Conservation (phyloP, 2,113 vertebrate genomes). For the Chelonoidis abingdonii region DNA sequence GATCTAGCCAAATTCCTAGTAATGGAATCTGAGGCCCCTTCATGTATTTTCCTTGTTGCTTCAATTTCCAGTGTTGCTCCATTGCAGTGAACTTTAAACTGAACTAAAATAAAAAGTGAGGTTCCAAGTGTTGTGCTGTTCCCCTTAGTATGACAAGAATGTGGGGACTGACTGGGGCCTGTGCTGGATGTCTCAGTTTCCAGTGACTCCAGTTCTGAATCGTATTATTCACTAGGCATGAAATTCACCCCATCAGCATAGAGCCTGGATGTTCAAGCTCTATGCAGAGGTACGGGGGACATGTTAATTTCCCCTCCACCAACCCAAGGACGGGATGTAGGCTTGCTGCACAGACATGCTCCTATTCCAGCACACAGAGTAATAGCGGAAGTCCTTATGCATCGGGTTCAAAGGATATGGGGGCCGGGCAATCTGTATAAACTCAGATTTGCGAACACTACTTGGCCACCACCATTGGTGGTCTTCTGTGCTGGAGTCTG, state of each 20-base stretch:
- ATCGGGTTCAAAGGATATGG: not conserved
- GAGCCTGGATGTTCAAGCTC: not conserved
- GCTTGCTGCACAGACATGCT: not conserved
- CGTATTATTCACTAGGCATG: not conserved
- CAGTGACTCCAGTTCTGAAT: not conserved
- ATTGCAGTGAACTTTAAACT: conserved; percentile 43
- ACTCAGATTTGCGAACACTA: not conserved
- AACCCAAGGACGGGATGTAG: not conserved
- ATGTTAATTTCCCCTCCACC: not conserved
- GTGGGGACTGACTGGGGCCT: not conserved
- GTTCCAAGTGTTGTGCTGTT: not conserved
- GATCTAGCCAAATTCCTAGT: not conserved
- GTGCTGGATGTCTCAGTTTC: not conserved
- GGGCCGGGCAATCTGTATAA: not conserved
- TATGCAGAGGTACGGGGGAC: not conserved
- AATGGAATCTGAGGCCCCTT: not conserved
- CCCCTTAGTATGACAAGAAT: not conserved
- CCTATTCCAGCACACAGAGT: not conserved
- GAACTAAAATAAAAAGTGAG: conserved; percentile 23
- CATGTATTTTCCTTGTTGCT: conserved; percentile 16
- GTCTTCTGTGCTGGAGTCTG: not conserved
- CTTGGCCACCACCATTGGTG: not conserved
- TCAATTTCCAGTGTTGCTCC: not conserved
- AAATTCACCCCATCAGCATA: not conserved
- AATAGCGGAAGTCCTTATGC: not conserved